Conservation (phyloP, 1,140 invertebrate genomes). For the Solenopsis invicta region DNA sequence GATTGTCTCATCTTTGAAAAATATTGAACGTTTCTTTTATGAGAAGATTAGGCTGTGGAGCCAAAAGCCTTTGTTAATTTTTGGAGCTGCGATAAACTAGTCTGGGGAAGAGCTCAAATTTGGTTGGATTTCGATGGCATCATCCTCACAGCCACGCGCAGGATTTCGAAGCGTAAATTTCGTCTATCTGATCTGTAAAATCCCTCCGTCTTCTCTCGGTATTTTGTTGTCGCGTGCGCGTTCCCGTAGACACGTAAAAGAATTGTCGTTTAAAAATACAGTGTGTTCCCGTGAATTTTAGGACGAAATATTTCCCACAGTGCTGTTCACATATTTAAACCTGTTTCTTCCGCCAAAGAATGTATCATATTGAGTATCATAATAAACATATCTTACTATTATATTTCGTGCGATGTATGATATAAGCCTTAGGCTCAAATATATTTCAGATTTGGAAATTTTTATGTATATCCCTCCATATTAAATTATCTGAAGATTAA, state of each 20-base stretch:
- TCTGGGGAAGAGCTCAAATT: conserved; percentile 41
- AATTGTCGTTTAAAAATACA: background rate
- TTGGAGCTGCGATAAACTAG: conserved; percentile 54
- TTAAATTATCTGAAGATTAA: conserved; percentile 21
- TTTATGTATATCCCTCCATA: background rate
- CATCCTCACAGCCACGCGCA: conserved; percentile 13
- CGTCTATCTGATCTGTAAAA: conserved; percentile 69
- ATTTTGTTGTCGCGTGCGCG: conserved; percentile 42
- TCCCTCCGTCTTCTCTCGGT: conserved; percentile 15
- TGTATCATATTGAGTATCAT: conserved; percentile 71
- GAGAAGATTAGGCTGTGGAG: conserved; percentile 60
- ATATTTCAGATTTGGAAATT: conserved; percentile 15
- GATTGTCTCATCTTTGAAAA: conserved; percentile 21
- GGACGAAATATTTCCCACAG: conserved; percentile 52
- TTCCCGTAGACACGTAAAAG: background rate
- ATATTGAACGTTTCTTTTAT: conserved; percentile 30
- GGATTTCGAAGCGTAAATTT: conserved; percentile 71
- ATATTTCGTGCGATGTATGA: background rate
- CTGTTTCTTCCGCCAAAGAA: conserved; percentile 21
- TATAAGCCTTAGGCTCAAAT: background rate
- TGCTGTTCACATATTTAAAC: conserved; percentile 39
- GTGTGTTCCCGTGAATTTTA: background rate
- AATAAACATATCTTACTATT: conserved; percentile 66
- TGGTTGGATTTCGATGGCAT: conserved; percentile 60
- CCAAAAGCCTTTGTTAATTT: conserved; percentile 54